A percentile compares a stretch with the other conserved stretches of the same genome.
Evolutionary conservation across 2,113 vertebrate genomes (phyloP).

Genomic region (Bucco capensis): DNA sequence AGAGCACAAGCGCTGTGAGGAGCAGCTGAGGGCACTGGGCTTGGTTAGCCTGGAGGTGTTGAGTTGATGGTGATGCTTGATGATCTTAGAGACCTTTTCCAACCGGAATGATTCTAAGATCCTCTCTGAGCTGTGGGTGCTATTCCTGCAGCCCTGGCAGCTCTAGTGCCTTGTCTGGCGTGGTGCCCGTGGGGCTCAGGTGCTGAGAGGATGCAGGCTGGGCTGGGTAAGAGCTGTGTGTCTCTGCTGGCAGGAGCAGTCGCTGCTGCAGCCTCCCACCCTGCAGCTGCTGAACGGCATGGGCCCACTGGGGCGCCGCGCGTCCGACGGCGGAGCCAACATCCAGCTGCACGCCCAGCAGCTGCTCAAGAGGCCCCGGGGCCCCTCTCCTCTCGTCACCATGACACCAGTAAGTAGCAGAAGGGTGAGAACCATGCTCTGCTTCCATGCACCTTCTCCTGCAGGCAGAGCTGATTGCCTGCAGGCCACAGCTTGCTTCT

Average conservation of each 20-base stretch:
- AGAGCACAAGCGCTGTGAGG: too few relatives aligned
- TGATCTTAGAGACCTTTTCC: too few relatives aligned
- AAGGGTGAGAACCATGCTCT: fast-evolving
- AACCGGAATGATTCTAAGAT: too few relatives aligned
- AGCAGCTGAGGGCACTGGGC: too few relatives aligned
- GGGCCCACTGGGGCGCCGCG: conserved; percentile 95
- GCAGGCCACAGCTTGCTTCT: background rate
- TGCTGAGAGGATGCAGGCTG: fast-evolving
- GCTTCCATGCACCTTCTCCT: background rate
- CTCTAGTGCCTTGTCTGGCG: fast-evolving
- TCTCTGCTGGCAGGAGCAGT: conserved; percentile 85
- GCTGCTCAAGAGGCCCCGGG: conserved; percentile 92
- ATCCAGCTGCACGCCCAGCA: conserved; percentile 95
- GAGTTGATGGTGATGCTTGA: too few relatives aligned
- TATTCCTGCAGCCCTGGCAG: background rate
- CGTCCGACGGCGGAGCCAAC: conserved; percentile 95
- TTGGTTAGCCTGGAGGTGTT: too few relatives aligned
- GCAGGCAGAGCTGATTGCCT: background rate
- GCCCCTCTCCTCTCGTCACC: conserved; percentile 91
- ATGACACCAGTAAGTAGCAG: conserved; percentile 86
- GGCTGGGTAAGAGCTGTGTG: fast-evolving
- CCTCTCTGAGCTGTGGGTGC: fast-evolving
- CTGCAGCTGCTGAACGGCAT: conserved; percentile 96
- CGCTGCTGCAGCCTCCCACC: conserved; percentile 92
- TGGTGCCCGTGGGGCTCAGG: background rate